Evolutionary conservation across 2,888 invertebrate genomes (phyloP), one percentile per base, ranked within the genome.

Genomic region (Polydrusus tereticollis): DNA sequence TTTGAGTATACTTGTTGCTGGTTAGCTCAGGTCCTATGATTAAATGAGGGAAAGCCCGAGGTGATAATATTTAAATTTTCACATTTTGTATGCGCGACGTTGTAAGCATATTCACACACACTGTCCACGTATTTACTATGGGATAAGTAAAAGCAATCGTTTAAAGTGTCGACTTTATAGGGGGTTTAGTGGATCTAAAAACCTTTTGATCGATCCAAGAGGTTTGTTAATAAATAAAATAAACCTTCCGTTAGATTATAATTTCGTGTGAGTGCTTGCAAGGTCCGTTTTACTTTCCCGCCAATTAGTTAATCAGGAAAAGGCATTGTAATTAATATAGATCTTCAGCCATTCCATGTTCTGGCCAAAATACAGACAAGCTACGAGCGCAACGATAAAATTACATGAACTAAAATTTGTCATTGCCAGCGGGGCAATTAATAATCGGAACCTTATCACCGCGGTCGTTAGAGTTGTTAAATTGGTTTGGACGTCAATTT

Each of bases 1-100:
- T 66, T 58, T 57, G 45, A 45, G 33, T 43, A 16, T 29, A 66
- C 66, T 58, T 66, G 66, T 66, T 66, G 66, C 66, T 23, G 29
- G 29, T 12, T 12, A 5, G 29, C 52, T 14, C 14, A 16, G 52
- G 14, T 26, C 52, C 18, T 55, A 29, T 29, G 29, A 55, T 55
- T 55, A 55, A 29, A 55, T 18, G 16, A 29, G 29, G 14, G 10
- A 7, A 18, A 29, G 8, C 29, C 29, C 29, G 16, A 55, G 18
- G 23, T 29, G 23, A 14, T 36, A 7, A 16, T n/a, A 55, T 8
- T 29, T 16, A 1, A 1, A 23, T n/a, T 50, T 55, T 55, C 52
- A 29, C 29, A 21, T 47, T 3, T 23, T 47, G 47, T 21, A n/a
- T n/a, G 41, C 6, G 16, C 14, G 16, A 41, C 16, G 16, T 41